phyloP scores from a whole-genome alignment of 2,888 invertebrate species.

The Amblyjoppa fuscipennis region DNA sequence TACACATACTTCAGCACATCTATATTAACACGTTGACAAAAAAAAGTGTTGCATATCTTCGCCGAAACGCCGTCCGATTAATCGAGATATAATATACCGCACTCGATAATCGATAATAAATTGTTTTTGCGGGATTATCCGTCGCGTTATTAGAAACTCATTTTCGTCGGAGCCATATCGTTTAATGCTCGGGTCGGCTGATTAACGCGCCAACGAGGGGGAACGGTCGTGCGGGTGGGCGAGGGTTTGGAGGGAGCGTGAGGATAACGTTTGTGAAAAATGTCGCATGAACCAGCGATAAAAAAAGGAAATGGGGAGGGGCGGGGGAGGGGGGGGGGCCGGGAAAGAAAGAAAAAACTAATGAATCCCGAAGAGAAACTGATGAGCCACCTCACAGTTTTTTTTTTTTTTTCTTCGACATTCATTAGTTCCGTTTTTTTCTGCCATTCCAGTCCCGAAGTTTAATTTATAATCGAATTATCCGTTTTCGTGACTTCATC shows the following conservation, averaged over 20 bases:
- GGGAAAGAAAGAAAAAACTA: not conserved
- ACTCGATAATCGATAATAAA: constrained; percentile 21
- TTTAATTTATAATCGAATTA: not conserved
- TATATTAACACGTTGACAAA: not conserved
- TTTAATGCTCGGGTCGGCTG: not conserved
- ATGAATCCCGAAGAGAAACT: constrained; percentile 22
- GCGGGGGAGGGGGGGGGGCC: no score
- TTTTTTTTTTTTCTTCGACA: not conserved
- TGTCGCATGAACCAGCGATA: not conserved
- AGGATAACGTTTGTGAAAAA: constrained; percentile 11
- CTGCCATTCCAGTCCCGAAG: not conserved
- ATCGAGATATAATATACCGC: constrained; percentile 2
- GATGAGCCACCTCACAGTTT: constrained; percentile 4
- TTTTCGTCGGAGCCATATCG: not conserved
- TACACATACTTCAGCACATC: no score
- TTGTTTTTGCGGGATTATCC: not conserved
- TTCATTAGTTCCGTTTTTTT: not conserved
- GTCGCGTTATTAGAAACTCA: constrained; percentile 7
- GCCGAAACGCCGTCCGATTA: constrained; percentile 9
- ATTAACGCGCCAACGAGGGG: not conserved
- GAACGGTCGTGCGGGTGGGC: constrained; percentile 4
- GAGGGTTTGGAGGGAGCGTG: not conserved
- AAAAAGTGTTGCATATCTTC: not conserved
- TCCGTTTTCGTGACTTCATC: not conserved
- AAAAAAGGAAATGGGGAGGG: not conserved